Percentiles rank a stretch among this genome's conserved stretches.
Evolutionary conservation across 2,888 invertebrate species (phyloP).

Genomic region (Asteroscopus sphinx): DNA sequence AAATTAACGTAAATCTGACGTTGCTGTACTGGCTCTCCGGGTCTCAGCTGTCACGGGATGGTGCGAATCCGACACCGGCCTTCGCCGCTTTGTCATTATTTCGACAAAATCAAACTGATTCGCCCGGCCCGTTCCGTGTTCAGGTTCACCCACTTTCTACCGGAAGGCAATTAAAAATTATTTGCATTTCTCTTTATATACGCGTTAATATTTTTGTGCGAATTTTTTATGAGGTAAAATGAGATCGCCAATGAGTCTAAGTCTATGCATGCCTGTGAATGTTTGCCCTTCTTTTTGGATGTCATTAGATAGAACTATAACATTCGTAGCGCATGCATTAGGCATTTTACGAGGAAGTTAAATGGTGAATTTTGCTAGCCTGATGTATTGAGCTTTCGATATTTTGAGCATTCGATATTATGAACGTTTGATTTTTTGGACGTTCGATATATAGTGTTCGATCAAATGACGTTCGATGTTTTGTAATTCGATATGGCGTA

Average conservation of each 20-base stretch:
- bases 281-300: too few species aligned
- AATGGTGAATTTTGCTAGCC: too few species aligned
- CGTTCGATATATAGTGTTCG: too few species aligned
- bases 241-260: conserved; percentile 53
- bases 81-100: conserved; percentile 76
- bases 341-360: too few species aligned
- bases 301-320: neutral
- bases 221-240: conserved; percentile 62
- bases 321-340: too few species aligned
- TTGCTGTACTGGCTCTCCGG: conserved; percentile 21
- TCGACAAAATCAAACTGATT: conserved; percentile 78
- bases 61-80: conserved; percentile 62
- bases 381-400: too few species aligned
- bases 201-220: conserved; percentile 71
- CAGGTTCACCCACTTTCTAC: conserved; percentile 87
- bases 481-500: too few species aligned
- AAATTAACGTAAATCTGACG: conserved; percentile 51
- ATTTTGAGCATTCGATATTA: too few species aligned
- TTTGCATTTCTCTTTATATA: conserved; percentile 86
- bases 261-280: conserved; percentile 7
- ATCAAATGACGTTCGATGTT: too few species aligned
- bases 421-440: too few species aligned
- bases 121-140: conserved; percentile 77
- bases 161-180: conserved; percentile 88
- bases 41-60: conserved; percentile 50